Conservation (phyloP, 53 echinoderm and acorn worm genomes). For the Mesocentrotus franciscanus region DNA sequence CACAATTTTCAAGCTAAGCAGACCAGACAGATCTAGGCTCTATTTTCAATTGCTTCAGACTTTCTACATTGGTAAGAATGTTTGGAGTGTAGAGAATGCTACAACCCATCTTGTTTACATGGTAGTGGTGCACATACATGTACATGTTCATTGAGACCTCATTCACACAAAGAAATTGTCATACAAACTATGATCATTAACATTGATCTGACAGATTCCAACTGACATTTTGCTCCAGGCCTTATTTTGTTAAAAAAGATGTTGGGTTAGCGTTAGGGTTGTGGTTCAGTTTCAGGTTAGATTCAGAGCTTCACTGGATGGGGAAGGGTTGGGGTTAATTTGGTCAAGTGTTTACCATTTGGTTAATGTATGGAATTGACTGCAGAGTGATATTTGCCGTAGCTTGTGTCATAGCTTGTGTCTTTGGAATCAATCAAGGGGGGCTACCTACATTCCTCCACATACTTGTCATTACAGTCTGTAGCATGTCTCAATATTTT, state of each 20-base stretch:
- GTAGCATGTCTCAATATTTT: neutral
- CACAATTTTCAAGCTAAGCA: neutral
- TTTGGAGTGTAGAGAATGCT: neutral
- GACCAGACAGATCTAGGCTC: neutral
- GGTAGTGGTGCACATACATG: neutral
- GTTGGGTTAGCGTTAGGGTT: no score
- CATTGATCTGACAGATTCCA: no score
- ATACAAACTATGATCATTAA: neutral
- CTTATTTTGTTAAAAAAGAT: no score
- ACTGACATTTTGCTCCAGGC: neutral
- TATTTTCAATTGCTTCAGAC: neutral
- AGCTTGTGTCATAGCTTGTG: neutral
- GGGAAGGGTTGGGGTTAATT: no score
- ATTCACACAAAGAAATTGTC: neutral
- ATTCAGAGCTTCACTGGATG: no score
- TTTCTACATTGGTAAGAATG: neutral
- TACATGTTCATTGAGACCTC: neutral
- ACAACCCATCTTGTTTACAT: slow-evolving; percentile 31
- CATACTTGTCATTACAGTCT: neutral
- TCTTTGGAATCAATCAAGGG: neutral
- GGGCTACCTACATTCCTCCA: neutral
- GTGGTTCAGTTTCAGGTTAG: no score
- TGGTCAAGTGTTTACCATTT: no score
- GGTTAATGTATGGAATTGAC: no score
- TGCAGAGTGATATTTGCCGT: no score